Evolutionary conservation across 2,113 vertebrate species (phyloP).

Genomic region (Parotia lawesii): DNA sequence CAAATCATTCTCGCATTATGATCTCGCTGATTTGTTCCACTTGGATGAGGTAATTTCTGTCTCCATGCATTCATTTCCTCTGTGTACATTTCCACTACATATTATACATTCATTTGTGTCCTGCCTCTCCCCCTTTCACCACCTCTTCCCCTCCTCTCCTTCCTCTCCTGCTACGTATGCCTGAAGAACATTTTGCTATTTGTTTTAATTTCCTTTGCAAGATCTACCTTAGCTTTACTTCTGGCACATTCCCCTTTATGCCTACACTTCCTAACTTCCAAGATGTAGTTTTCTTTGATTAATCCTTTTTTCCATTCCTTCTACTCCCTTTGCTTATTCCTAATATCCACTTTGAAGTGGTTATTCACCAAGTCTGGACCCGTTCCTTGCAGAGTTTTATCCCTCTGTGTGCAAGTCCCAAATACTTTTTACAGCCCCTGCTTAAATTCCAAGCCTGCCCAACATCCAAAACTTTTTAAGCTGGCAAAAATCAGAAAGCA

Average conservation of each 20-base stretch:
- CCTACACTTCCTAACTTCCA: slow-evolving; percentile 21
- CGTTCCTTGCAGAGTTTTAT: background rate
- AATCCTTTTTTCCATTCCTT: slow-evolving; percentile 47
- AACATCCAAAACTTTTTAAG: background rate
- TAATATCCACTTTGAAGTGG: slow-evolving; percentile 30
- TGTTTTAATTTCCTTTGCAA: slow-evolving; percentile 47
- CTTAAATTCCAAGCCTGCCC: background rate
- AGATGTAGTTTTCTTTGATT: slow-evolving; percentile 3
- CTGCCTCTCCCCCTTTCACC: slow-evolving; percentile 5
- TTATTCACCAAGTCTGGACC: background rate
- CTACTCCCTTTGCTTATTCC: slow-evolving; percentile 13
- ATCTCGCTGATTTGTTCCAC: background rate
- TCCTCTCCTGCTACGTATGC: background rate
- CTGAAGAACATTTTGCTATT: slow-evolving; percentile 25
- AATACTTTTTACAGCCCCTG: background rate
- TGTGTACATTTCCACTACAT: slow-evolving; percentile 12
- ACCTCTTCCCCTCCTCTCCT: background rate
- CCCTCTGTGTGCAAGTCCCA: background rate
- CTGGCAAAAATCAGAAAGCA: background rate
- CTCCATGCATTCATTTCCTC: slow-evolving; percentile 4
- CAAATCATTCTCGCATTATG: background rate
- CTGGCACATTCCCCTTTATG: slow-evolving; percentile 36
- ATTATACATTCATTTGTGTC: background rate
- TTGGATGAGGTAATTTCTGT: slow-evolving; percentile 5
- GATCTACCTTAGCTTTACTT: background rate